phyloP scores from a whole-genome alignment of 30 jellyfish, hydroid and myxozoan species.

The Sanderia malayensis region DNA sequence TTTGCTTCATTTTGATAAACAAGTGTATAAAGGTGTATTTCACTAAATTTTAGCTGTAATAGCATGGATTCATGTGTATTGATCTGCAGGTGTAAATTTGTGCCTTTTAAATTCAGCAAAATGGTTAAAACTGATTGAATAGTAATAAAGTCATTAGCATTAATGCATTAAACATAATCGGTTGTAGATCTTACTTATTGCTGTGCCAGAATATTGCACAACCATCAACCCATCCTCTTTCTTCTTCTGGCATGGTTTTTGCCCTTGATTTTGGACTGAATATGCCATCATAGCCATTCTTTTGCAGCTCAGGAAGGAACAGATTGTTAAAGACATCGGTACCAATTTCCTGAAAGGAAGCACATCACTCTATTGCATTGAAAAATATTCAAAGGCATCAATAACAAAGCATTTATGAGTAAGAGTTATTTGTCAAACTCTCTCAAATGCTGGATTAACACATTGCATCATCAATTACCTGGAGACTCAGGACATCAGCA shows the following conservation, averaged over 20 bases:
- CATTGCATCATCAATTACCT: slow-evolving; percentile 38
- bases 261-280: slow-evolving; percentile 97
- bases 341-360: slow-evolving; percentile 75
- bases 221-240: slow-evolving; percentile 93
- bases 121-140: too few relatives aligned
- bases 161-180: too few relatives aligned
- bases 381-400: too few relatives aligned
- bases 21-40: too few relatives aligned
- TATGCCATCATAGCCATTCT: slow-evolving; percentile 93
- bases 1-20: too few relatives aligned
- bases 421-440: not conserved
- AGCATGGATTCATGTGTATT: too few relatives aligned
- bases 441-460: not conserved
- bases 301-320: slow-evolving; percentile 81
- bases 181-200: slow-evolving; percentile 85
- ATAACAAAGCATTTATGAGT: too few relatives aligned
- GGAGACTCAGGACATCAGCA: slow-evolving; percentile 85
- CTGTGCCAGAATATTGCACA: slow-evolving; percentile 97
- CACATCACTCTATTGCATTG: too few relatives aligned
- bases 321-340: slow-evolving; percentile 86
- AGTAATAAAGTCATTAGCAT: too few relatives aligned
- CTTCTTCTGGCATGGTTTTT: slow-evolving; percentile 94
- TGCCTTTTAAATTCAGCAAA: too few relatives aligned
- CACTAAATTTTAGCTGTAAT: too few relatives aligned
- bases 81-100: too few relatives aligned